These are phyloP conservation scores for Folsomia manolachei DNA, from an alignment of 2,888 invertebrate genomes.

Conservation along the genomic window DNA sequence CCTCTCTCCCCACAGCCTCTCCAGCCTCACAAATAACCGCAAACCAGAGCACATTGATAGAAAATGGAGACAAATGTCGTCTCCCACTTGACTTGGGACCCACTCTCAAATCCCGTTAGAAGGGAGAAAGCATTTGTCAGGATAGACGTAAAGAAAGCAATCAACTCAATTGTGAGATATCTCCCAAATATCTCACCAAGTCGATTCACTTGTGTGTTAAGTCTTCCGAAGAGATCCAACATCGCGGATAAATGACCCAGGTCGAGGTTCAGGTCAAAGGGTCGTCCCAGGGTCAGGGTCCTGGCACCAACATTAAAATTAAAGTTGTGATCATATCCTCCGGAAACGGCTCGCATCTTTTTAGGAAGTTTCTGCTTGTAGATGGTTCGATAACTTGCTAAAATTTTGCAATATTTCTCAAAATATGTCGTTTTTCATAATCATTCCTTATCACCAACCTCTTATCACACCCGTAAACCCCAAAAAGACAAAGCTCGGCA, in stretches of 20 bases:
- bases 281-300: no score
- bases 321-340: no score
- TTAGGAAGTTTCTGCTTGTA: background rate
- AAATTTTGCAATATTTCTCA: background rate
- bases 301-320: no score
- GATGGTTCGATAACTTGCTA: background rate
- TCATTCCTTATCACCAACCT: background rate
- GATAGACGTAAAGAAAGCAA: constrained; percentile 21
- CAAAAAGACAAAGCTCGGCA: constrained; percentile 26
- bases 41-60: constrained; percentile 27
- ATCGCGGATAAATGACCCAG: background rate
- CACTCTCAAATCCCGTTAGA: constrained; percentile 2
- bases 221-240: background rate
- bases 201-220: background rate
- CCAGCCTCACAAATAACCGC: constrained; percentile 23
- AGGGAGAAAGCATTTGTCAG: constrained; percentile 29
- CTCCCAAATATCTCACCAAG: constrained; percentile 27
- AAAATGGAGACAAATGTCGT: background rate
- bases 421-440: no score
- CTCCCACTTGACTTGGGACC: constrained; percentile 8
- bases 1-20: constrained; percentile 24
- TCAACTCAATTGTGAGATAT: constrained; percentile 28
- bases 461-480: constrained; percentile 8
- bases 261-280: background rate
- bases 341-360: no score